phyloP scores from a whole-genome alignment of 2,888 invertebrate species.

The Agonopterix heracliana region DNA sequence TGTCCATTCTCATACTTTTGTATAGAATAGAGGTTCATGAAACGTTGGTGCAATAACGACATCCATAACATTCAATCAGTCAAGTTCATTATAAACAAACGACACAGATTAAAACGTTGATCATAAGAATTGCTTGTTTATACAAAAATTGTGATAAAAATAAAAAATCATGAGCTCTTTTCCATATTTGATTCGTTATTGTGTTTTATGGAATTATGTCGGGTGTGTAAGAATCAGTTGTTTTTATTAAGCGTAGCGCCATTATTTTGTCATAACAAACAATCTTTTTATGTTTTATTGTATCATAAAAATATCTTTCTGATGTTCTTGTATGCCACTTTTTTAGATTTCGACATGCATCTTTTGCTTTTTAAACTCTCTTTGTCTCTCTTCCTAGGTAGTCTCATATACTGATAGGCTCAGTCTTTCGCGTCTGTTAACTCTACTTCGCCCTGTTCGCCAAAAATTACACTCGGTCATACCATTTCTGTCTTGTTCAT shows the following conservation, averaged over 20 bases:
- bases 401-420: no score
- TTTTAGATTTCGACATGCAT: no score
- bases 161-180: constrained; percentile 37
- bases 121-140: constrained; percentile 35
- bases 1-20: no score
- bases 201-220: constrained; percentile 6
- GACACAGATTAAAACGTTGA: constrained; percentile 25
- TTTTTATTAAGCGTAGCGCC: neutral
- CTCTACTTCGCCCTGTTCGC: no score
- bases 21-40: constrained; percentile 19
- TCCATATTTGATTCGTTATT: constrained; percentile 37
- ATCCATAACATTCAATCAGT: constrained; percentile 45
- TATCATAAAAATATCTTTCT: no score
- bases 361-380: no score
- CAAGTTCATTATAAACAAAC: constrained; percentile 39
- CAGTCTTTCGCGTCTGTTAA: no score
- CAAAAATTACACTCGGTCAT: no score
- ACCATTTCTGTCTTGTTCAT: no score
- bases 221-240: constrained; percentile 2
- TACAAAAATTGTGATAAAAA: constrained; percentile 36
- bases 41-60: constrained; percentile 25
- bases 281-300: no score
- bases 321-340: no score
- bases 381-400: no score
- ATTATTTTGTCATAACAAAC: neutral